Percentiles rank a stretch among this genome's conserved stretches.
Evolutionary conservation across 2,113 vertebrate species (phyloP).

Genomic region (Hiodon tergisus): DNA sequence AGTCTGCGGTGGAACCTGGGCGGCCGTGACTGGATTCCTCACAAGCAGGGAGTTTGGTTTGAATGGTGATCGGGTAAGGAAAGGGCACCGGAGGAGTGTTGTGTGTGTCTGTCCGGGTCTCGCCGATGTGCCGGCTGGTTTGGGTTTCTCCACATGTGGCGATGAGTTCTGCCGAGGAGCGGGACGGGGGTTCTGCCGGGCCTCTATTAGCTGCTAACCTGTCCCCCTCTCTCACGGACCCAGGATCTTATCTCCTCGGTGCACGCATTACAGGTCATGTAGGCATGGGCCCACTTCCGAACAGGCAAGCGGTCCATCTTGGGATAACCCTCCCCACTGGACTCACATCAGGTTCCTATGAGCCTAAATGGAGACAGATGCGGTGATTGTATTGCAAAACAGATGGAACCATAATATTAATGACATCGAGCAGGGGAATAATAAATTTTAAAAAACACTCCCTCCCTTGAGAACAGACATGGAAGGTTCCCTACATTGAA

Average conservation of each 20-base stretch:
- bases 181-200: not conserved
- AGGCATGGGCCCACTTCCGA: not conserved
- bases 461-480: not conserved
- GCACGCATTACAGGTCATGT: not conserved
- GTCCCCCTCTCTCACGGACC: too few species aligned
- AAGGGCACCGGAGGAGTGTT: too few species aligned
- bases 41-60: not conserved
- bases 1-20: not conserved
- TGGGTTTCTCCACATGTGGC: too few species aligned
- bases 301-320: not conserved
- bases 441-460: not conserved
- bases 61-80: not conserved
- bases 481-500: too few species aligned
- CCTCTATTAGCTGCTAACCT: too few species aligned
- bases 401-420: slow-evolving; percentile 69
- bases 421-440: slow-evolving; percentile 37
- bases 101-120: not conserved
- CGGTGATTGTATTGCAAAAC: slow-evolving; percentile 51
- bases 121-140: too few species aligned
- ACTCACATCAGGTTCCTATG: slow-evolving; percentile 59
- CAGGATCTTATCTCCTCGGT: not conserved
- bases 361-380: slow-evolving; percentile 64
- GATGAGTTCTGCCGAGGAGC: too few species aligned
- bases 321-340: not conserved
- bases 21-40: not conserved